Base-by-base conservation (phyloP, 2,113 vertebrate genomes). In the Ptyas mucosa region DNA sequence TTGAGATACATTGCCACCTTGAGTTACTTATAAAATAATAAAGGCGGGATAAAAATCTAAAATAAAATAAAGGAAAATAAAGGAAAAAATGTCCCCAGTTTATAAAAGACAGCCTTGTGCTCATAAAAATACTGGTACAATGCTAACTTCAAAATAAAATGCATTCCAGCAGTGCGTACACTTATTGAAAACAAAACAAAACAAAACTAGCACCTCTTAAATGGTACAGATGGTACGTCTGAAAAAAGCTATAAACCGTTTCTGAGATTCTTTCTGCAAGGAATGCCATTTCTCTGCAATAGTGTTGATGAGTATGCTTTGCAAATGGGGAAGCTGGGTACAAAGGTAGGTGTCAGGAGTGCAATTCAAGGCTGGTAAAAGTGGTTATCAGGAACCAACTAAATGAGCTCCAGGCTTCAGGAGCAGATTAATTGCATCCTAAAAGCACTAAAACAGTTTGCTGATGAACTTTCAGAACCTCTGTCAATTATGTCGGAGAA, bases 181-280 rank as follows among this genome's bases (percentile, higher is more conserved):
- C 34, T 10, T 89, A 46, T 49, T 21, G 43, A 23, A 39, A n/a
- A 61, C n/a, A 61, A 46, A n/a, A 61, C n/a, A 61, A 46, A 58
- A 58, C 54, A 89, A 58, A 64, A n/a, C 57, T 26, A 64, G 24
- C 24, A 90, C 24, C 57, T 57, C 39, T 89, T 89, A 89, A 57
- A 89, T 89, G 55, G 4, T 89, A 51, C 57, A 61, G 89, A 90
- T 51, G 57, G 89, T 10, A 23, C 9, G 6, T 57, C 21, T 89
- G 54, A 89, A 89, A 89, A 96, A 97, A 96, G 94, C 29, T 95
- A 93, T 93, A 94, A 94, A 92, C 93, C 29, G 58, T 94, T 95
- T 95, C 96, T 95, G 94, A 57, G 96, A 46, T 85, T 75, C 92
- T n/a, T 43, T 93, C 95, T 96, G 95, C 97, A 97, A 97, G 94